Evolutionary conservation across 1,140 invertebrate genomes (phyloP), one percentile per base, ranked within the genome.

Genomic region (Maconellicoccus hirsutus): DNA sequence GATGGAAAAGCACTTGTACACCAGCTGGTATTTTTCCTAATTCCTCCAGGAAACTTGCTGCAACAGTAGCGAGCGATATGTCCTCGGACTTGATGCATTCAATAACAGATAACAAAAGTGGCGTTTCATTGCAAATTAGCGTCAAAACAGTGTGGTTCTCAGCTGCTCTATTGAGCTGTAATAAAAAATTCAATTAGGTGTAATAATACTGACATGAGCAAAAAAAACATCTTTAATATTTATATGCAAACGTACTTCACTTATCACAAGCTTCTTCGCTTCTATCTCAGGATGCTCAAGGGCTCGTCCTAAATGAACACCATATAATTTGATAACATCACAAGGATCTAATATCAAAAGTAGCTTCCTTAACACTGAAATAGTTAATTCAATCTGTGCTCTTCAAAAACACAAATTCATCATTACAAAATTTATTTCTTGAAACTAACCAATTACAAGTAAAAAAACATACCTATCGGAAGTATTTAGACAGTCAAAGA

Each of bases 81-180:
- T 87, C 82, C 6, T 83, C 78, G 73, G 87, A 83, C 4, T 78
- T 79, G 1, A 89, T 79, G 77, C 83, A 83, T 38, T 84, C 80
- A 27, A 83, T 78, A 4, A 84, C 76, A 23, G 79, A 80, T 3
- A 80, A 79, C 73, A 86, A 78, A 26, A 88, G 76, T 75, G 83
- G 79, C 63, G 79, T 76, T 76, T 85, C 81, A 70, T 80, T 76
- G 42, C 84, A 78, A 10, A 87, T 73, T 4, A 80, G 74, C 12
- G 80, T 74, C 25, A 81, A 69, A 14, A 75, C 63, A 26, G 72
- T 70, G 23, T 25, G 22, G 19, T 66, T 72, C 42, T 27, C 61
- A 52, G 6, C 72, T 70, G 70, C 72, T 72, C 38, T n/a, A 0
- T 33, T 70, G 29, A 25, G 39, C 29, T 70, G 29, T 23, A 16